Conservation (phyloP, 2,888 invertebrate genomes). For the Pandemis heparana region DNA sequence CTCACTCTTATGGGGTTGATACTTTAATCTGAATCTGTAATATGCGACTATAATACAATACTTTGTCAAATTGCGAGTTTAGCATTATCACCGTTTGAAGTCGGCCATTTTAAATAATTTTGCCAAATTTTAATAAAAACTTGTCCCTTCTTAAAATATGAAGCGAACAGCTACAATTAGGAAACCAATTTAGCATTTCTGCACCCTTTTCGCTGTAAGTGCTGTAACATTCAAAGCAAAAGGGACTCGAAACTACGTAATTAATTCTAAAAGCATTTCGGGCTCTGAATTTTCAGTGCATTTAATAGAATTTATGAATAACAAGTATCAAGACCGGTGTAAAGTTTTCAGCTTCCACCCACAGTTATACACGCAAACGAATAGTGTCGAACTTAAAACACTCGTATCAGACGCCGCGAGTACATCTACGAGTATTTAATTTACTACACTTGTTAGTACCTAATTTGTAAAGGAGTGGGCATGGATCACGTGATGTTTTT, state of each 20-base stretch:
- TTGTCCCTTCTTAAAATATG: neutral
- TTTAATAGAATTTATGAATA: slow-evolving; percentile 7
- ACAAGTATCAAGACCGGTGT: neutral
- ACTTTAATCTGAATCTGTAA: too few relatives aligned
- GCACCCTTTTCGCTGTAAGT: neutral
- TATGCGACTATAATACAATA: too few relatives aligned
- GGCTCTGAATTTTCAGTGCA: slow-evolving; percentile 2
- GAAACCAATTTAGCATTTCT: slow-evolving; percentile 1
- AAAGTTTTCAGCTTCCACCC: neutral
- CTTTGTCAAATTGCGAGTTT: too few relatives aligned
- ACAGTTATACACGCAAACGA: neutral
- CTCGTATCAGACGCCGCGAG: neutral
- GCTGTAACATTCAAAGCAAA: neutral
- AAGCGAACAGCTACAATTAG: neutral
- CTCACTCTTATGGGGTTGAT: too few relatives aligned
- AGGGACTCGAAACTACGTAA: slow-evolving; percentile 3
- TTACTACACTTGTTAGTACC: neutral
- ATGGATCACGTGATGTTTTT: too few relatives aligned
- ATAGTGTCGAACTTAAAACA: neutral
- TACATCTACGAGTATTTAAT: neutral
- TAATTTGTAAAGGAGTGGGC: too few relatives aligned
- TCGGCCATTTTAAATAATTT: too few relatives aligned
- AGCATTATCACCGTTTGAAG: too few relatives aligned
- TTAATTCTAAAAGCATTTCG: slow-evolving; percentile 6
- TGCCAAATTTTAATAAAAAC: neutral